These are phyloP conservation scores for Varroa destructor DNA, from an alignment of 1,140 invertebrate species.

Conservation along the genomic window DNA sequence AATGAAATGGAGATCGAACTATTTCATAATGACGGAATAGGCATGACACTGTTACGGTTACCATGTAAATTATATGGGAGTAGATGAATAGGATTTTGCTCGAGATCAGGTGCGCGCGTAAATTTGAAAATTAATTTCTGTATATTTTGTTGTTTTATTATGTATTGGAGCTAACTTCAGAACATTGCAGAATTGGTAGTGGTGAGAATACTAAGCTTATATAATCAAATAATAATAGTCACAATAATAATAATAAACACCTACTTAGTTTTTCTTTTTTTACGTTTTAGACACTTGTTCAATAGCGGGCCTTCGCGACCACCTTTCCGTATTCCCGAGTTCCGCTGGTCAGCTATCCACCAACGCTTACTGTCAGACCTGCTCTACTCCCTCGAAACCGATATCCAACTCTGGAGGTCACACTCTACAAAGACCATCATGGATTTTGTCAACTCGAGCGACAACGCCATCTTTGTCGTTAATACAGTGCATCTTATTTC, in stretches of 20 bases:
- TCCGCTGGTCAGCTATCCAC: constrained; percentile 98
- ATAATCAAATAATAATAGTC: no score
- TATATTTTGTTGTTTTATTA: no score
- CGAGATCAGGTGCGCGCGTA: no score
- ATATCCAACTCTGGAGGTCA: constrained; percentile 82
- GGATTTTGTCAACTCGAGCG: constrained; percentile 92
- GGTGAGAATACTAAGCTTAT: no score
- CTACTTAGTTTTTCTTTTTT: neutral
- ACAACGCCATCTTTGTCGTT: constrained; percentile 96
- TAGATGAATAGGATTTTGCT: no score
- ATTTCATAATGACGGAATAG: neutral
- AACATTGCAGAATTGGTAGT: no score
- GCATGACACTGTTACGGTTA: no score
- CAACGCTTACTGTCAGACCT: constrained; percentile 90
- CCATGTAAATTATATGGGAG: no score
- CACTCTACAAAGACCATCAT: constrained; percentile 91
- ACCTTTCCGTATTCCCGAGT: constrained; percentile 96
- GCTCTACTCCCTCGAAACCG: constrained; percentile 88
- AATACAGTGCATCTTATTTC: constrained; percentile 98
- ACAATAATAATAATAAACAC: no score
- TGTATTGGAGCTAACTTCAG: no score
- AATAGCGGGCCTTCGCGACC: constrained; percentile 85
- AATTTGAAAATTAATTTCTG: no score
- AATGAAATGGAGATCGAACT: constrained; percentile 5
- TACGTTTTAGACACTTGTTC: constrained; percentile 60